These are phyloP conservation scores for Stenopsyche tienmushanensis DNA, from an alignment of 1,140 invertebrate species.

Conservation along the genomic window DNA sequence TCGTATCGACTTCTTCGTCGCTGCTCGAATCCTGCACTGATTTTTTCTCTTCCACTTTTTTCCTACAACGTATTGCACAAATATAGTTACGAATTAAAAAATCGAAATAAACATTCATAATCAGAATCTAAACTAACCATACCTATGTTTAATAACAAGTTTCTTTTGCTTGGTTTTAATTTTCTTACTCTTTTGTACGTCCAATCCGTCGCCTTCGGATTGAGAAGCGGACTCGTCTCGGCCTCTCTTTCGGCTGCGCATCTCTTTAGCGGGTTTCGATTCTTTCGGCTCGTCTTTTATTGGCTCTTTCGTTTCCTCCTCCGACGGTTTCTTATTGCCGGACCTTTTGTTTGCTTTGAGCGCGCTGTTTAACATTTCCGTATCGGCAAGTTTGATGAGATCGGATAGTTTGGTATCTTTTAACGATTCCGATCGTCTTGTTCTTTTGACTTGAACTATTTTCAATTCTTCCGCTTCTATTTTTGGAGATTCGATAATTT, in stretches of 20 bases:
- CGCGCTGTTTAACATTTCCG: conserved; percentile 33
- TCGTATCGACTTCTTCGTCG: conserved; percentile 52
- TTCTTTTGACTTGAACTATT: too few relatives aligned
- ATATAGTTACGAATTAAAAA: neutral
- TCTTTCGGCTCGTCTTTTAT: neutral
- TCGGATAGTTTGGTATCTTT: neutral
- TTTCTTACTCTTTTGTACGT: conserved; percentile 48
- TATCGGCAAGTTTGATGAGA: neutral
- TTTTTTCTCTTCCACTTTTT: conserved; percentile 57
- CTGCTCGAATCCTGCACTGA: conserved; percentile 57
- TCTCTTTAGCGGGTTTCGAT: conserved; percentile 13
- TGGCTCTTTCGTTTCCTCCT: neutral
- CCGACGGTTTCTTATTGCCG: neutral
- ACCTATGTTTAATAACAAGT: conserved; percentile 12
- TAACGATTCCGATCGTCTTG: neutral
- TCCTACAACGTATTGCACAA: conserved; percentile 45
- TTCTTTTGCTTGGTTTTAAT: conserved; percentile 52
- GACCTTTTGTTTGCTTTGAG: neutral
- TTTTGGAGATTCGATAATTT: too few relatives aligned
- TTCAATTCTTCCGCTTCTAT: conserved; percentile 46
- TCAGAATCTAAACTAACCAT: neutral
- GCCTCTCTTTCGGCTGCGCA: conserved; percentile 28
- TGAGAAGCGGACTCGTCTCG: conserved; percentile 51
- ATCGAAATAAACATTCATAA: neutral
- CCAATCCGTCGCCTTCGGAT: conserved; percentile 52